Percentiles rank a stretch among this genome's conserved stretches.
These are phyloP conservation scores for Apomyelois bistriatella DNA, from an alignment of 2,888 invertebrate species.

Conservation along the genomic window DNA sequence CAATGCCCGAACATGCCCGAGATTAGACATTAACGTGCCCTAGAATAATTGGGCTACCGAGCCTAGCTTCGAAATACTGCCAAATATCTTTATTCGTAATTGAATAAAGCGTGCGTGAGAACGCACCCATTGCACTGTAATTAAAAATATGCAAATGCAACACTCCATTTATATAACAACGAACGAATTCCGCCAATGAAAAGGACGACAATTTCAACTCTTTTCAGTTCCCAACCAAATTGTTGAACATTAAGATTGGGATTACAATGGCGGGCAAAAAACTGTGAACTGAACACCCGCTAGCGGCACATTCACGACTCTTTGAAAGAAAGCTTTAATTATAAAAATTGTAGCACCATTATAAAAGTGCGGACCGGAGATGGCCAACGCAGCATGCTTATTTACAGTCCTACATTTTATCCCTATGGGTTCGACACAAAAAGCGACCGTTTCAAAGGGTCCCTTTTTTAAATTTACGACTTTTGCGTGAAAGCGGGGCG, in stretches of 20 bases:
- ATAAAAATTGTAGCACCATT: slow-evolving; percentile 11
- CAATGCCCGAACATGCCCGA: too few species aligned
- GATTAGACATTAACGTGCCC: too few species aligned
- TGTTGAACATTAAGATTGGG: not conserved
- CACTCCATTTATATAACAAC: not conserved
- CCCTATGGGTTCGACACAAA: slow-evolving; percentile 46
- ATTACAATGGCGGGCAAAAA: slow-evolving; percentile 8
- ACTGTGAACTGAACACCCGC: not conserved
- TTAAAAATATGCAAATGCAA: slow-evolving; percentile 1
- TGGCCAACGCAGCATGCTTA: slow-evolving; percentile 7
- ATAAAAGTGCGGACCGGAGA: slow-evolving; percentile 4
- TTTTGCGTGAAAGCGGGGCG: slow-evolving; percentile 49
- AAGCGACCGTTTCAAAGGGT: slow-evolving; percentile 47
- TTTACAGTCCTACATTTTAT: slow-evolving; percentile 20
- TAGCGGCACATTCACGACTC: not conserved
- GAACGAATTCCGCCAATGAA: not conserved
- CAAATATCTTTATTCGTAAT: too few species aligned
- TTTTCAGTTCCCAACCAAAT: slow-evolving; percentile 6
- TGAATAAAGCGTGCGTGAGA: not conserved
- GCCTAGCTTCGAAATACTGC: too few species aligned
- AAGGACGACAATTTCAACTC: slow-evolving; percentile 2
- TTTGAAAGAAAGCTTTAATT: slow-evolving; percentile 14
- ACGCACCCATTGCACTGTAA: not conserved
- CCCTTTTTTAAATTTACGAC: slow-evolving; percentile 58
- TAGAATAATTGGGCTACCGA: too few species aligned